Evolutionary conservation across 2,797 vertebrate genomes (phyloP), one percentile per base, ranked within the genome.

Genomic region (Sebastes kiyomatsui): DNA sequence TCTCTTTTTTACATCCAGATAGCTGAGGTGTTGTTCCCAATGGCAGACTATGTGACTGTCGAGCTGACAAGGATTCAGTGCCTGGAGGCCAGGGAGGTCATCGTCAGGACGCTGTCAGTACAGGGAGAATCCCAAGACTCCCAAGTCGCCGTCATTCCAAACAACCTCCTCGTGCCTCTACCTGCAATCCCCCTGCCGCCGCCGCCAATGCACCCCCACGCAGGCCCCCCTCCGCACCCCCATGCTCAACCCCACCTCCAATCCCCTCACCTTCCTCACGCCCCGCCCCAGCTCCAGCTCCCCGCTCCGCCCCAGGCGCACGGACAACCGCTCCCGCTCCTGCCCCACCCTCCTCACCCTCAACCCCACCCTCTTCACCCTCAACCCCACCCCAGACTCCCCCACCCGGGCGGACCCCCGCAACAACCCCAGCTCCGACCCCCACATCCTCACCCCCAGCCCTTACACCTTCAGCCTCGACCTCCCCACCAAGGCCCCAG

Each of bases 91-190:
- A 87, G 91, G 66, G 97, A 97, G 5, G 95, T 99, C 87, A 97
- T 97, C 0, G 97, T 99, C 77, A 94, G 97, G 83, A 99, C 99
- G 0, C 94, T 99, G 88, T 99, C 97, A 2, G 94, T 94, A 1
- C 98, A 99, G 92, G 98, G 98, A 49, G 98, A 99, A 87, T 99
- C 98, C 6, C 90, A 96, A 85, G 98, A 99, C 93, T 99, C 98
- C 3, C 83, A 86, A 20, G 90, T 89, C 11, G 97, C 97, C 79
- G 81, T 92, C 93, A 96, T 99, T 86, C 97, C 98, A 86, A 92
- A 95, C 16, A 97, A 97, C 92, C 97, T 99, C 92, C 97, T 99
- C 93, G 96, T 97, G 96, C 96, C 97, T 96, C 97, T 96, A 85
- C 90, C 94, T 87, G 95, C 95, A 54, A 66, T 95, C 85, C 75